A percentile compares a stretch with the other conserved stretches of the same genome.
Evolutionary conservation across 2,113 vertebrate genomes (phyloP).

Genomic region (Gobiocypris rarus): DNA sequence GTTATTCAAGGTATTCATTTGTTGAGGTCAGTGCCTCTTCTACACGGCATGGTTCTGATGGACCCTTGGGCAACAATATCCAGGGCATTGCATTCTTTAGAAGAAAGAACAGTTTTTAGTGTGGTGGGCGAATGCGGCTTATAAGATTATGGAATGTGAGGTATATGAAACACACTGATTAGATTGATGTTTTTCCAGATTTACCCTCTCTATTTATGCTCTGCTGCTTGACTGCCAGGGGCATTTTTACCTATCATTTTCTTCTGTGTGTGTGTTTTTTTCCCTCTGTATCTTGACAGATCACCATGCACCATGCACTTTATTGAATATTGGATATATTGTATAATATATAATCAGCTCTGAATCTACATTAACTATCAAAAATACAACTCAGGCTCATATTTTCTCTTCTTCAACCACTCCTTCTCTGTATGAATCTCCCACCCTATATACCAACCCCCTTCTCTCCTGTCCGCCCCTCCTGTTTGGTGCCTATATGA

Average conservation of each 20-base stretch:
- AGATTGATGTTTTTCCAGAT: slow-evolving; percentile 2
- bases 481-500: not conserved
- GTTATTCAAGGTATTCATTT: not conserved
- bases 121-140: not conserved
- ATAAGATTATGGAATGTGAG: slow-evolving; percentile 15
- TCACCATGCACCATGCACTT: too few relatives aligned
- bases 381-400: not conserved
- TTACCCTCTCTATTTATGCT: not conserved
- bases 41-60: not conserved
- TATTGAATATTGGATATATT: not conserved
- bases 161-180: not conserved
- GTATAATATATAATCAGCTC: not conserved
- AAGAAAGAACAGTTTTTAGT: not conserved
- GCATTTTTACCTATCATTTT: not conserved
- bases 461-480: not conserved
- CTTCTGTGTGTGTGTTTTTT: not conserved
- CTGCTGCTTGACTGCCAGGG: not conserved
- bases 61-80: not conserved
- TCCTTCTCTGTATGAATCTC: not conserved
- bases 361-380: not conserved
- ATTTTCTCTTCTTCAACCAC: not conserved
- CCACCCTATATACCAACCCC: not conserved
- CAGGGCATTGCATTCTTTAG: not conserved
- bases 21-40: not conserved
- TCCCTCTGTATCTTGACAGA: not conserved